phyloP scores from a whole-genome alignment of 2,888 invertebrate genomes.

The Harpalus rubripes region DNA sequence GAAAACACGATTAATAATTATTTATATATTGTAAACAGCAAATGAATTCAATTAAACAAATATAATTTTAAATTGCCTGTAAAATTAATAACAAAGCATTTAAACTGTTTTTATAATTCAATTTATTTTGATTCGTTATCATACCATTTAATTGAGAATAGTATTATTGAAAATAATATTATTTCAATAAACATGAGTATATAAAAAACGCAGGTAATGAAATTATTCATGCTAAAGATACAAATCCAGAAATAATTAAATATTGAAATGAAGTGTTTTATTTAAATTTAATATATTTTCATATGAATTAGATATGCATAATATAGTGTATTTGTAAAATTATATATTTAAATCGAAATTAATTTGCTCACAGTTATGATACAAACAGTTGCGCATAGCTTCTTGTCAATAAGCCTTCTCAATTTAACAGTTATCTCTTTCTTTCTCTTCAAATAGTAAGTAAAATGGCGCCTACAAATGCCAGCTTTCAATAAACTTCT shows the following conservation, averaged over 20 bases:
- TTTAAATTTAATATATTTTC: too few relatives aligned
- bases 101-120: not conserved
- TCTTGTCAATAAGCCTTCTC: too few relatives aligned
- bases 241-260: not conserved
- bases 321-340: too few relatives aligned
- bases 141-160: not conserved
- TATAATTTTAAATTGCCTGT: not conserved
- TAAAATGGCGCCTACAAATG: too few relatives aligned
- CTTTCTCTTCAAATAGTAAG: too few relatives aligned
- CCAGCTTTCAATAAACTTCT: too few relatives aligned
- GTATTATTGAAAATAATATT: not conserved
- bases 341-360: too few relatives aligned
- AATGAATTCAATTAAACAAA: not conserved
- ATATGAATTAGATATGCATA: too few relatives aligned
- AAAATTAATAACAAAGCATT: not conserved
- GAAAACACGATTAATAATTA: not conserved
- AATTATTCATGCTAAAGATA: not conserved
- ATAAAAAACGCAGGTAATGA: not conserved
- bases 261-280: not conserved
- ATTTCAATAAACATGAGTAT: not conserved
- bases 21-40: not conserved
- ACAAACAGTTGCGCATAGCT: too few relatives aligned
- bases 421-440: too few relatives aligned
- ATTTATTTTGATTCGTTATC: not conserved
- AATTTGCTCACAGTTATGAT: too few relatives aligned